Evolutionary conservation across 2,888 invertebrate species (phyloP).

Genomic region (Mechanitis mazaeus): DNA sequence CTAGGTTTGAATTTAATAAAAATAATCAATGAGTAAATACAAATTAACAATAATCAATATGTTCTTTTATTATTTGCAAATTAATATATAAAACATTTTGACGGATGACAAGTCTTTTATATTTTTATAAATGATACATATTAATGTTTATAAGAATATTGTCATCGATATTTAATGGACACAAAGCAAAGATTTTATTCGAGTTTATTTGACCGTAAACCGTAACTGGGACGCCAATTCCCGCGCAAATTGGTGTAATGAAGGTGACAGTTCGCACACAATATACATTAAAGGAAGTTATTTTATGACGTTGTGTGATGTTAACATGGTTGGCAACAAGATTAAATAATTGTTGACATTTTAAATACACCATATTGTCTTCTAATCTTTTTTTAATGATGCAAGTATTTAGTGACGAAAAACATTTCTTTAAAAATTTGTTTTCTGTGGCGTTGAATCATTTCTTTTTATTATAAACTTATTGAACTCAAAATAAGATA

Average conservation of each 20-base stretch:
- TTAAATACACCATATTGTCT: not conserved
- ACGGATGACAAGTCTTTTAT: too few relatives aligned
- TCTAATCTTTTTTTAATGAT: too few relatives aligned
- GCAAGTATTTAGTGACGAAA: too few relatives aligned
- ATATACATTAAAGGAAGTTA: constrained; percentile 12
- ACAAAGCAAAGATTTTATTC: constrained; percentile 20
- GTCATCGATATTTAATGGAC: not conserved
- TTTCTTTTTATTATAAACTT: too few relatives aligned
- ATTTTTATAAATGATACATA: not conserved
- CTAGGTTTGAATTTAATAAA: too few relatives aligned
- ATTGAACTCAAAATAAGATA: too few relatives aligned
- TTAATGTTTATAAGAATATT: not conserved
- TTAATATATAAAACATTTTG: too few relatives aligned
- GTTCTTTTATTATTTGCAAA: too few relatives aligned
- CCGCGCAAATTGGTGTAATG: constrained; percentile 50
- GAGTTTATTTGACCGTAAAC: constrained; percentile 51
- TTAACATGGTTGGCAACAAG: not conserved
- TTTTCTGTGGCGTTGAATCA: too few relatives aligned
- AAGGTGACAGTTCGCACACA: constrained; percentile 32
- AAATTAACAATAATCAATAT: too few relatives aligned
- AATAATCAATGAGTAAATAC: too few relatives aligned
- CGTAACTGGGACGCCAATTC: constrained; percentile 50
- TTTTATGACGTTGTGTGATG: constrained; percentile 5
- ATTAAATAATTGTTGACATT: not conserved
- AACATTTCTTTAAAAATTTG: too few relatives aligned